Base-by-base conservation (phyloP, 2,113 vertebrate genomes). In the Cinclus cinclus region DNA sequence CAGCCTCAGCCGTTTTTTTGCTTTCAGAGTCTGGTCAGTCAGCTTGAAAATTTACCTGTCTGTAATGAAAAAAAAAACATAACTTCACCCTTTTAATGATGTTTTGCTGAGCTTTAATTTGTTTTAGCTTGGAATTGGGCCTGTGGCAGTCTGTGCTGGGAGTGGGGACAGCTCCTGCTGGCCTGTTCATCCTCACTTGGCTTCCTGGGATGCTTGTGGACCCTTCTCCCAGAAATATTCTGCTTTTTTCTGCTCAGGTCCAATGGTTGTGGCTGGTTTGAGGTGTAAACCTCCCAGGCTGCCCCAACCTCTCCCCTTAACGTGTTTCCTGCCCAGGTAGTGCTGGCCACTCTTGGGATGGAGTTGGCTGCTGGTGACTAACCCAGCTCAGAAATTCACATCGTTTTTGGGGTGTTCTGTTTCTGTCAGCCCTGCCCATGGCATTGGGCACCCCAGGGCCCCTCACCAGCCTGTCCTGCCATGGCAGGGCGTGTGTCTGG, bases 21-120 rank as follows among this genome's bases (percentile, higher is more conserved):
- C 80, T 77, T 87, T 28, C 83, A 92, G 80, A 91, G 25, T 90
- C 86, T 78, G 85, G 71, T 80, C 55, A 58, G 46, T 69, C 79
- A 83, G 46, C 71, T 86, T 88, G 71, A 80, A 88, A 90, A 88
- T 82, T 28, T 90, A 92, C 94, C 90, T 95, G 86, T 65, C 74
- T 87, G 46, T 31, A 55, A 42, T 85, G 71, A 46, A 68, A 78
- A 37, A 37, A 37, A 37, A 75, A 63, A 10, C 33, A n/a, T 9
- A 87, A 44, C n/a, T 50, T 31, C 56, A 22, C 6, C 4, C 19
- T 80, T 77, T 53, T 67, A 10, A 1, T 69, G 62, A 83, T 35
- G 33, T 30, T 60, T 75, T 68, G 39, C 41, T 37, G n/a, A 65
- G 20, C 46, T 49, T 80, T 65, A 39, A 63, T 80, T 76, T 69